Conservation (phyloP, 1,140 invertebrate genomes). For the Nilaparvata lugens region DNA sequence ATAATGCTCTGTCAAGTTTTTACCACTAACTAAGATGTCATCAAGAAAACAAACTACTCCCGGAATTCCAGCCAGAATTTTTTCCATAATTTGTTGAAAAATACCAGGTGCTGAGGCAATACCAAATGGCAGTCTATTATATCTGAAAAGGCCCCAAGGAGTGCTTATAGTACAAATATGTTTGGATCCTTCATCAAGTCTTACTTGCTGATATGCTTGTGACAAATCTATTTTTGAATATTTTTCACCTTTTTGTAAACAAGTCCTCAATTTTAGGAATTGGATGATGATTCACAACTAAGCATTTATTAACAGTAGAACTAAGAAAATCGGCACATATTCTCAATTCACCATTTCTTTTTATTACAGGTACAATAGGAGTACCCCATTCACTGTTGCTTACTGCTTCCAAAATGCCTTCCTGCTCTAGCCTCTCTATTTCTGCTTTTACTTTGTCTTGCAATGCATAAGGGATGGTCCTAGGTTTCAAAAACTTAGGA, state of each 20-base stretch:
- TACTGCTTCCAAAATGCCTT: constrained; percentile 5
- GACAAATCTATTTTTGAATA: constrained; percentile 6
- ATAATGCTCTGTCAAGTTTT: constrained; percentile 7
- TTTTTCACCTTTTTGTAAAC: constrained; percentile 5
- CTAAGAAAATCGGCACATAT: constrained; percentile 1
- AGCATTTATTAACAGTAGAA: background rate
- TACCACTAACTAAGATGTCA: constrained; percentile 19
- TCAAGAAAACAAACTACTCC: constrained; percentile 18
- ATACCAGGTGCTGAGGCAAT: background rate
- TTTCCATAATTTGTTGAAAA: constrained; percentile 21
- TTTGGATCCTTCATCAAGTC: constrained; percentile 5
- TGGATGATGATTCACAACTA: background rate
- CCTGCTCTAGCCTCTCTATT: constrained; percentile 1
- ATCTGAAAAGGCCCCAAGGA: background rate
- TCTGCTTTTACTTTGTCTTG: constrained; percentile 14
- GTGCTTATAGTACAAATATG: constrained; percentile 6
- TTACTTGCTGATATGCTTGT: constrained; percentile 10
- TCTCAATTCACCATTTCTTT: background rate
- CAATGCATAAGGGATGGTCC: constrained; percentile 6
- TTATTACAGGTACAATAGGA: constrained; percentile 2
- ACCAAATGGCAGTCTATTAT: background rate
- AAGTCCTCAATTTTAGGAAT: background rate
- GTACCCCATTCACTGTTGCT: constrained; percentile 16
- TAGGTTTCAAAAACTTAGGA: constrained; percentile 16
- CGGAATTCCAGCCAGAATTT: constrained; percentile 12